phyloP scores from a whole-genome alignment of 2,113 vertebrate genomes.

The Rhynchopsitta pachyrhyncha region DNA sequence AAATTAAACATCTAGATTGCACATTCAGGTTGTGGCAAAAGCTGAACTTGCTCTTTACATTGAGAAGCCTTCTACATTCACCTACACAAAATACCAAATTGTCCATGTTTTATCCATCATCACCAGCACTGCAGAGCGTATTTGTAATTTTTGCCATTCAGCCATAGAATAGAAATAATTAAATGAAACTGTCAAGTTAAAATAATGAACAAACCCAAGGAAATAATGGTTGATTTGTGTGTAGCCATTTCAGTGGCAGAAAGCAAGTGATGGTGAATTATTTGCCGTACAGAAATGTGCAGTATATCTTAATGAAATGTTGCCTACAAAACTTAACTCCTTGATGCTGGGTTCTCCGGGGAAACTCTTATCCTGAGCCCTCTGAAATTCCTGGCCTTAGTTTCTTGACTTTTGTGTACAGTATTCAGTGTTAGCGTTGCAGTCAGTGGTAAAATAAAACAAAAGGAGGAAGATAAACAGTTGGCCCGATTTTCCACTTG shows the following conservation, averaged over 20 bases:
- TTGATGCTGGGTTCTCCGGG: not conserved
- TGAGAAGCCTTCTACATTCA: not conserved
- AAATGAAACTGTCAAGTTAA: conserved; percentile 10
- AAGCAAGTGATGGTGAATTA: conserved; percentile 11
- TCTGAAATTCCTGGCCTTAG: not conserved
- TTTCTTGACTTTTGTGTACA: not conserved
- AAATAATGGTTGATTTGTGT: conserved; percentile 27
- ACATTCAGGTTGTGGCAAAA: conserved; percentile 34
- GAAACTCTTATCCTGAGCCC: not conserved
- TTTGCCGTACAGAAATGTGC: not conserved
- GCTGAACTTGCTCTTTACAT: conserved; percentile 17
- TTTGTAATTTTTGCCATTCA: conserved; percentile 2
- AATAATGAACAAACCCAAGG: conserved; percentile 11
- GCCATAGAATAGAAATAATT: not conserved
- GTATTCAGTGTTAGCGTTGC: not conserved
- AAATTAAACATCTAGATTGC: conserved; percentile 11
- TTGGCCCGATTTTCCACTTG: not conserved
- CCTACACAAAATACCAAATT: not conserved
- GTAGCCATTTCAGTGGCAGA: not conserved
- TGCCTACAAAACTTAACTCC: not conserved
- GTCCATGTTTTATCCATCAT: not conserved
- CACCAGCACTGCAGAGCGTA: not conserved
- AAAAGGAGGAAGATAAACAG: not conserved
- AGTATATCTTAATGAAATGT: conserved; percentile 31
- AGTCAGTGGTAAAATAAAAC: not conserved